Conservation (phyloP, 2,113 vertebrate genomes). For the Coryphaenoides rupestris region DNA sequence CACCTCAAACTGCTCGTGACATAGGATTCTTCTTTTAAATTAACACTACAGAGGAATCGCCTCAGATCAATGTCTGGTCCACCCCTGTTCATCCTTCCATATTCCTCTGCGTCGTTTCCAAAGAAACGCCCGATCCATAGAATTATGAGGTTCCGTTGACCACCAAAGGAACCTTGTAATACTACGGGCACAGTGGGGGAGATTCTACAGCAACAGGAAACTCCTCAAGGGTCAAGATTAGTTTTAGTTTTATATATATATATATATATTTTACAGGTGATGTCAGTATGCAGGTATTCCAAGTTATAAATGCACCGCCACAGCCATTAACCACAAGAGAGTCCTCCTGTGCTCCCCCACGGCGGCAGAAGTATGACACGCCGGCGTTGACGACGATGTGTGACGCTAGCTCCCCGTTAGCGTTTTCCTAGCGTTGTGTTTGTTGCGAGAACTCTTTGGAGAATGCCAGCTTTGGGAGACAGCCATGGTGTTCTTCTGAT, state of each 20-base stretch:
- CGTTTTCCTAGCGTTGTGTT: not conserved
- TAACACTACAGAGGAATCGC: not conserved
- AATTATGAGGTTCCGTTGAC: conserved; percentile 24
- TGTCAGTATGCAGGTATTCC: conserved; percentile 72
- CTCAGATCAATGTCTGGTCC: not conserved
- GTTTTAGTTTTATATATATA: conserved; percentile 67
- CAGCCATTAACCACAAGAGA: not conserved
- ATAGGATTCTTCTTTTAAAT: not conserved
- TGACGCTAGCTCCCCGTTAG: too few relatives aligned
- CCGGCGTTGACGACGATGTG: too few relatives aligned
- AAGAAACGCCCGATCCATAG: conserved; percentile 15
- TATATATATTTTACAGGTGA: too few relatives aligned
- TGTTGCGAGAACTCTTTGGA: conserved; percentile 38
- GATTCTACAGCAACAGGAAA: conserved; percentile 72
- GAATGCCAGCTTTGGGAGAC: conserved; percentile 35
- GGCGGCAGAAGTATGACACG: not conserved
- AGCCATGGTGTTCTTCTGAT: conserved; percentile 4
- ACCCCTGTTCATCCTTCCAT: conserved; percentile 1
- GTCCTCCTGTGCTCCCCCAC: conserved; percentile 26
- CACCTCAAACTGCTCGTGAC: too few relatives aligned
- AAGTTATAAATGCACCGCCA: conserved; percentile 47
- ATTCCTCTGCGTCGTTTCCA: conserved; percentile 20
- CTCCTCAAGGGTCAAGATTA: conserved; percentile 87
- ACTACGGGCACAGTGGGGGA: conserved; percentile 1
- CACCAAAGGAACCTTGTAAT: conserved; percentile 12